These are phyloP conservation scores for Asteroscopus sphinx DNA, from an alignment of 2,888 invertebrate genomes.

Conservation along the genomic window DNA sequence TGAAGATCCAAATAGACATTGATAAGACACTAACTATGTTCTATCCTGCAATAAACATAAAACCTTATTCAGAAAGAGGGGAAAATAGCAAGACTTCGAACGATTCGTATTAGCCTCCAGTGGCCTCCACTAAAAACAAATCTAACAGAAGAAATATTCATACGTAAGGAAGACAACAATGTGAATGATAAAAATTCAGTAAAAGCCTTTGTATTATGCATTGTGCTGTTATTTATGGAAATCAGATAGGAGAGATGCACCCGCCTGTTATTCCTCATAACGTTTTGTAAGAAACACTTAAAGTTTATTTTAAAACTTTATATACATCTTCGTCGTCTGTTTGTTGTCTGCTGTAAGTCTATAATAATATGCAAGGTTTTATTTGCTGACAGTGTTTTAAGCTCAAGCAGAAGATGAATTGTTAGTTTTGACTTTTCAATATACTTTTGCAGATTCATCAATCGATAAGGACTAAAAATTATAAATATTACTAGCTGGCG, in stretches of 20 bases:
- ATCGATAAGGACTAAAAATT: no score
- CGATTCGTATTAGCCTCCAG: constrained; percentile 18
- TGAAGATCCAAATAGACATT: constrained; percentile 1
- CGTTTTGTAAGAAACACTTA: constrained; percentile 30
- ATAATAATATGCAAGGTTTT: no score
- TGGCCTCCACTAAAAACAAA: constrained; percentile 32
- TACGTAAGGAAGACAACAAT: constrained; percentile 24
- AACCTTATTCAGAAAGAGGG: constrained; percentile 7
- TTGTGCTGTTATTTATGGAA: constrained; percentile 51
- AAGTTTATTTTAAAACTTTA: constrained; percentile 42
- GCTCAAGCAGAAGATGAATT: no score
- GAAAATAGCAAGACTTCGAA: constrained; percentile 1
- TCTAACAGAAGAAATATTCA: constrained; percentile 16
- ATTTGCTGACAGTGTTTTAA: no score
- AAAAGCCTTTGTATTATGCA: constrained; percentile 41
- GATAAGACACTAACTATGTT: constrained; percentile 1
- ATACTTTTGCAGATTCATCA: no score
- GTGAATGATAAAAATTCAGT: constrained; percentile 41
- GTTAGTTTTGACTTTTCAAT: no score
- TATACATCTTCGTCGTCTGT: not conserved
- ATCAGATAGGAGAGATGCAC: constrained; percentile 48
- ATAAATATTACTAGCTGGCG: no score
- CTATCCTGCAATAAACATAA: not conserved
- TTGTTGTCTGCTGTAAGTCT: not conserved
- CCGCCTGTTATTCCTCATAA: constrained; percentile 51